phyloP scores from a whole-genome alignment of 2,888 invertebrate species.

The Yponomeuta cagnagella region DNA sequence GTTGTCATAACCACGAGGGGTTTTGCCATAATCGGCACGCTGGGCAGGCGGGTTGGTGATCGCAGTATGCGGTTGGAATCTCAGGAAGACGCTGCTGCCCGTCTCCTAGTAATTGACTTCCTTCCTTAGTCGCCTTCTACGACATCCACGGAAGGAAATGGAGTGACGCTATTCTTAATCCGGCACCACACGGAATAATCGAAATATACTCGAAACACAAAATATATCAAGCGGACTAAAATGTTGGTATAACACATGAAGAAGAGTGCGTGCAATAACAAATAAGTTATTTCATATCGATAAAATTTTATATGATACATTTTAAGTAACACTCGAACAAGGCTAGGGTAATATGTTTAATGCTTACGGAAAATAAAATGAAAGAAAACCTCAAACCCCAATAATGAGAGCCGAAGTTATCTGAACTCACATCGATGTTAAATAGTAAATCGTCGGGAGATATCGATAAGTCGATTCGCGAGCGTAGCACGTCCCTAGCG shows the following conservation, averaged over 20 bases:
- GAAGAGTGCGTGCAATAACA: conserved; percentile 7
- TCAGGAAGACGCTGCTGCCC: too few species aligned
- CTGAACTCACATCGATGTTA: conserved; percentile 16
- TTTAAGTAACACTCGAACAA: background rate
- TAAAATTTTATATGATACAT: background rate
- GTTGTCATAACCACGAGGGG: too few species aligned
- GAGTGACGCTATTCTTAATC: too few species aligned
- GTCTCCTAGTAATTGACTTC: too few species aligned
- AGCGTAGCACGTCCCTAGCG: conserved; percentile 41
- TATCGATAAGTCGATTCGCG: conserved; percentile 53
- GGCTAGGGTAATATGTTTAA: background rate
- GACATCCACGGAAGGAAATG: too few species aligned
- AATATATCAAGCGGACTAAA: background rate
- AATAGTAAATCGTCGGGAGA: conserved; percentile 23
- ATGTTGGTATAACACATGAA: background rate
- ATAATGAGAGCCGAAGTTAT: conserved; percentile 9
- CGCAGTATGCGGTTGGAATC: too few species aligned
- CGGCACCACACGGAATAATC: too few species aligned
- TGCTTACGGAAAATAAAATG: background rate
- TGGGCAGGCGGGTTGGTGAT: too few species aligned
- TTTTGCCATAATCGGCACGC: too few species aligned
- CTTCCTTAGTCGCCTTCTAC: too few species aligned
- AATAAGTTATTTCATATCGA: background rate
- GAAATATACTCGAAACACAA: too few species aligned
- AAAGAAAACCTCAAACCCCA: conserved; percentile 8